Evolutionary conservation across 2,113 vertebrate genomes (phyloP).

Genomic region (Bos javanicus): DNA sequence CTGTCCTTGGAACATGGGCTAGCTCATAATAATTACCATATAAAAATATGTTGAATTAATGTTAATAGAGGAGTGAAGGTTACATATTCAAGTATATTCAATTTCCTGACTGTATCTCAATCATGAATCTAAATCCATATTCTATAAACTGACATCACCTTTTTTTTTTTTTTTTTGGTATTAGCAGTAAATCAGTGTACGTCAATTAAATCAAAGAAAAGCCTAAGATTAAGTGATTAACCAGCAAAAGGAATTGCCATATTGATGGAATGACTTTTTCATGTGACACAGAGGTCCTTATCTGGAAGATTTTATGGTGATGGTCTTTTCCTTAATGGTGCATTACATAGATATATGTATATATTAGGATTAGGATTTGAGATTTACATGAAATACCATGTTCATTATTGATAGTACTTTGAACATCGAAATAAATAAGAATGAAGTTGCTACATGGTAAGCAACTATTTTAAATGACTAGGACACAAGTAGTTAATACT

Average conservation of each 20-base stretch:
- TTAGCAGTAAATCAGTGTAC: not conserved
- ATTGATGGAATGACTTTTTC: slow-evolving; percentile 48
- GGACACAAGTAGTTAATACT: not conserved
- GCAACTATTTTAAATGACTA: slow-evolving; percentile 33
- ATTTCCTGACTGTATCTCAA: not conserved
- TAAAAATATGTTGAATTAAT: not conserved
- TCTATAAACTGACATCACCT: not conserved
- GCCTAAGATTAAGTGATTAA: not conserved
- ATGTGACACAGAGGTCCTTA: slow-evolving; percentile 44
- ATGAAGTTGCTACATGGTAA: slow-evolving; percentile 39
- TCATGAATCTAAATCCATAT: not conserved
- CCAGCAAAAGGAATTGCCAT: not conserved
- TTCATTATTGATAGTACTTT: slow-evolving; percentile 46
- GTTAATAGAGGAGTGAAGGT: not conserved
- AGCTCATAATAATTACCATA: not conserved
- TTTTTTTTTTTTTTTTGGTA: not conserved
- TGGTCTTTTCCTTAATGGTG: slow-evolving; percentile 65
- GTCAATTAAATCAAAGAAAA: not conserved
- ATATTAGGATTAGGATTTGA: slow-evolving; percentile 44
- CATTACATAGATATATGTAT: slow-evolving; percentile 52
- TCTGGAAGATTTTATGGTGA: slow-evolving; percentile 61
- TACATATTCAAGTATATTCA: not conserved
- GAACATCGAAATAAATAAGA: slow-evolving; percentile 55
- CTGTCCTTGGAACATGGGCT: not conserved
- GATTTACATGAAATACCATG: slow-evolving; percentile 45